Evolutionary conservation across 2,113 vertebrate genomes (phyloP).

Genomic region (Elaphurus davidianus): DNA sequence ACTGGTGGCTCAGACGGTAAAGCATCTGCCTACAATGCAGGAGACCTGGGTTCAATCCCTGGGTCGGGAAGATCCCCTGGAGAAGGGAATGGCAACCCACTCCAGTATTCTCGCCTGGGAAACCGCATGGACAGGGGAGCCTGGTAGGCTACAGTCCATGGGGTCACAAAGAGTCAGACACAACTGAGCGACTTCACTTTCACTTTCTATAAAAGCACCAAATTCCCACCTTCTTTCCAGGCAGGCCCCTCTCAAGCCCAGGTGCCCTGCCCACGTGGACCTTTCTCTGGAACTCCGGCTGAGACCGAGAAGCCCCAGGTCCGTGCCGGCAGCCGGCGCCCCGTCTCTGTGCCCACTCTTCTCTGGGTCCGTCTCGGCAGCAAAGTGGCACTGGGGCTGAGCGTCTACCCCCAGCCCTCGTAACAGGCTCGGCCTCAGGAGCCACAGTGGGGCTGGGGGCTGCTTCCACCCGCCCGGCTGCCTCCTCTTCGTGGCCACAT

Average conservation of each 20-base stretch:
- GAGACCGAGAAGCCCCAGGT: neutral
- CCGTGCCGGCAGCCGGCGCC: accelerated
- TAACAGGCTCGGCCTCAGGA: constrained; percentile 41
- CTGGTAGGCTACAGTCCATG: accelerated
- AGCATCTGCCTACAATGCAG: neutral
- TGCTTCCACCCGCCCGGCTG: constrained; percentile 58
- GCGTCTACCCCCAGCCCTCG: neutral
- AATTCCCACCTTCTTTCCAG: neutral
- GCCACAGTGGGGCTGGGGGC: constrained; percentile 58
- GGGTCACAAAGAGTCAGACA: neutral
- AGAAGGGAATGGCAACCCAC: neutral
- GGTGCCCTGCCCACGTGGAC: accelerated
- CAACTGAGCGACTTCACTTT: neutral
- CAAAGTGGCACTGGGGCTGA: accelerated
- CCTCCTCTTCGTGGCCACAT: constrained; percentile 41
- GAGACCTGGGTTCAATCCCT: neutral
- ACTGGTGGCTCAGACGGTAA: neutral
- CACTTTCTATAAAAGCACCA: neutral
- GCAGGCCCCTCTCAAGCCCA: neutral
- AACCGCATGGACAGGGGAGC: neutral
- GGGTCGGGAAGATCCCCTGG: neutral
- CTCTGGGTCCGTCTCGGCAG: neutral
- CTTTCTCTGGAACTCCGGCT: neutral
- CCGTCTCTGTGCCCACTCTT: accelerated
- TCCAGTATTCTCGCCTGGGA: neutral